phyloP scores from a whole-genome alignment of 2,888 invertebrate species.

The Colostygia pectinataria region DNA sequence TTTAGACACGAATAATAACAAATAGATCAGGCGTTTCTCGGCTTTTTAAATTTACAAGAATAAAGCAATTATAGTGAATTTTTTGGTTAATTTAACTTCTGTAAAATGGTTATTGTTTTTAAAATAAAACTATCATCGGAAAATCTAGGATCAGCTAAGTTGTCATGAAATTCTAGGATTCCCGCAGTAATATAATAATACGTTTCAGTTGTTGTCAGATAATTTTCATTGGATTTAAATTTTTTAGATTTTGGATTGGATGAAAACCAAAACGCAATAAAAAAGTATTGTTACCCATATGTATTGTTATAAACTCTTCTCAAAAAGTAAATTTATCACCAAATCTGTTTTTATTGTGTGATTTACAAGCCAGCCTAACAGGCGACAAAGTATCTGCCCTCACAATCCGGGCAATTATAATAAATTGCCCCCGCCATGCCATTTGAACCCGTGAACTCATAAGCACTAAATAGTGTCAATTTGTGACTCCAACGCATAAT shows the following conservation, averaged over 20 bases:
- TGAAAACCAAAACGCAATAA: no score
- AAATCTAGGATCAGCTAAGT: no score
- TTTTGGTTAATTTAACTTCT: no score
- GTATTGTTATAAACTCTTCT: no score
- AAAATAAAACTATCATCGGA: no score
- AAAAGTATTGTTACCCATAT: no score
- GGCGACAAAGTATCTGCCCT: slow-evolving; percentile 40
- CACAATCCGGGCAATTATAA: slow-evolving; percentile 44
- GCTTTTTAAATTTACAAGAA: slow-evolving; percentile 6
- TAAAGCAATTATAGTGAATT: slow-evolving; percentile 22
- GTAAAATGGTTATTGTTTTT: no score
- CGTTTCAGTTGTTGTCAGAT: no score
- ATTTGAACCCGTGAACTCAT: slow-evolving; percentile 36
- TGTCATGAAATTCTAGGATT: no score
- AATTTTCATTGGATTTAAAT: no score
- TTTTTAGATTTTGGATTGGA: no score
- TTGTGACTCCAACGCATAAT: slow-evolving; percentile 28
- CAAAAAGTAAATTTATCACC: slow-evolving; percentile 19
- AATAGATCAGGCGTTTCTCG: slow-evolving; percentile 3
- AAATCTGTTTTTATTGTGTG: slow-evolving; percentile 37
- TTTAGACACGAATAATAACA: slow-evolving; percentile 12
- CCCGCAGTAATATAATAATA: no score
- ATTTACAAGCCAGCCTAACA: slow-evolving; percentile 41
- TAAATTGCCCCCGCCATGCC: slow-evolving; percentile 33
- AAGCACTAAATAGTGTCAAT: slow-evolving; percentile 36